Evolutionary conservation across 2,888 invertebrate genomes (phyloP), one percentile per base, ranked within the genome.

Genomic region (Salticus scenicus): DNA sequence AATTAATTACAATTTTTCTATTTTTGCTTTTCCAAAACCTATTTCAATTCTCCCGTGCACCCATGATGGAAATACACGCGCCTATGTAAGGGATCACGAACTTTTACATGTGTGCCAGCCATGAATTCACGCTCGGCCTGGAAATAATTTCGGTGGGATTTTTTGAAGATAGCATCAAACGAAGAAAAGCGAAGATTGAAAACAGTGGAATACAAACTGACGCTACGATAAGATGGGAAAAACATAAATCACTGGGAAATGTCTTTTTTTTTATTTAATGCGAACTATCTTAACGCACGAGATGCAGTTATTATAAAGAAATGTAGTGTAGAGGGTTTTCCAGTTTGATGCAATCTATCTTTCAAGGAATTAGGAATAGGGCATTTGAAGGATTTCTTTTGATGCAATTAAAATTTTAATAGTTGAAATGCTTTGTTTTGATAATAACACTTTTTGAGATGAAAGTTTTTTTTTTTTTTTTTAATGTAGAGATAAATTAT

Each of bases 151-250:
- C 57, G 57, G 57, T 24, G 24, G 57, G 4, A 7, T 57, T 57
- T 57, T 57, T 57, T 57, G 20, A 57, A 57, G 57, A 57, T 57
- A 57, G 57, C 57, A 57, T 57, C 57, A 57, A 57, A 57, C 20
- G 57, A 57, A 57, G 57, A 57, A 57, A 57, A n/a, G 57, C 24
- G 24, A 57, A 57, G 57, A 57, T 57, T 57, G 57, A 57, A 57
- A 57, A 57, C 57, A 57, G 57, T 24, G 12, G 57, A 57, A 57
- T 24, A 57, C 24, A 57, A 57, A 57, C 57, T 57, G 57, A 57
- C 24, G 57, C 57, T 24, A 57, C 24, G 57, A 57, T 57, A 57
- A 57, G 57, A 57, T 57, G 57, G 57, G 24, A 24, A 57, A 24
- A 57, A 24, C 57, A 57, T 57, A 57, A 57, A 57, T 57, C 57